Evolutionary conservation across 2,797 vertebrate genomes (phyloP).

Genomic region (Microcaecilia unicolor): DNA sequence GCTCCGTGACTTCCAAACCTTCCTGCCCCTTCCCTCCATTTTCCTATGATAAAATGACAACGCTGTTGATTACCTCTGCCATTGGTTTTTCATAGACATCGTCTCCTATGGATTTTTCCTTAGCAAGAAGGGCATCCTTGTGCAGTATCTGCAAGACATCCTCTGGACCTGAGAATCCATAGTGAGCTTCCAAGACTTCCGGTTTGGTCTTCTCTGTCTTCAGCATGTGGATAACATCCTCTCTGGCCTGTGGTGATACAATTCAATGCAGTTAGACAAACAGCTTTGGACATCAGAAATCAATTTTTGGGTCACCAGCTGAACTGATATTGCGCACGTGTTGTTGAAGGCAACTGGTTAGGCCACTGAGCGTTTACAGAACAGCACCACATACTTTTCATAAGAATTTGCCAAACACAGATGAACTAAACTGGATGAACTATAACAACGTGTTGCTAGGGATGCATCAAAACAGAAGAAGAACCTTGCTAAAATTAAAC

Average conservation of each 20-base stretch:
- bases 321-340: constrained; percentile 1
- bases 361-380: constrained; percentile 17
- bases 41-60: too few species aligned
- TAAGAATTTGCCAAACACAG: constrained; percentile 33
- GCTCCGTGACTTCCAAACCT: too few species aligned
- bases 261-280: constrained; percentile 22
- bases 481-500: constrained; percentile 44
- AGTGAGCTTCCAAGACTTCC: constrained; percentile 80
- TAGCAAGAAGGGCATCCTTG: constrained; percentile 67
- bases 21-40: too few species aligned
- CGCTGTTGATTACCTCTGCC: constrained; percentile 77
- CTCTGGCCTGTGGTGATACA: constrained; percentile 71
- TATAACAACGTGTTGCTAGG: constrained; percentile 51
- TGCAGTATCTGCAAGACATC: constrained; percentile 79
- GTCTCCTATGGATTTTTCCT: constrained; percentile 45
- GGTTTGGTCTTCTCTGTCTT: constrained; percentile 74
- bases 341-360: constrained; percentile 9
- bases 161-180: constrained; percentile 68
- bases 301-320: constrained; percentile 3
- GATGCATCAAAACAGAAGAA: constrained; percentile 25
- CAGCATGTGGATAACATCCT: constrained; percentile 87
- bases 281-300: constrained; percentile 9
- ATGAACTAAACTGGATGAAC: constrained; percentile 34
- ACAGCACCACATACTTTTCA: too few species aligned
- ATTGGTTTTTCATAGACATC: constrained; percentile 88